These are phyloP conservation scores for Semnornis frantzii DNA, from an alignment of 2,113 vertebrate species.

Conservation along the genomic window DNA sequence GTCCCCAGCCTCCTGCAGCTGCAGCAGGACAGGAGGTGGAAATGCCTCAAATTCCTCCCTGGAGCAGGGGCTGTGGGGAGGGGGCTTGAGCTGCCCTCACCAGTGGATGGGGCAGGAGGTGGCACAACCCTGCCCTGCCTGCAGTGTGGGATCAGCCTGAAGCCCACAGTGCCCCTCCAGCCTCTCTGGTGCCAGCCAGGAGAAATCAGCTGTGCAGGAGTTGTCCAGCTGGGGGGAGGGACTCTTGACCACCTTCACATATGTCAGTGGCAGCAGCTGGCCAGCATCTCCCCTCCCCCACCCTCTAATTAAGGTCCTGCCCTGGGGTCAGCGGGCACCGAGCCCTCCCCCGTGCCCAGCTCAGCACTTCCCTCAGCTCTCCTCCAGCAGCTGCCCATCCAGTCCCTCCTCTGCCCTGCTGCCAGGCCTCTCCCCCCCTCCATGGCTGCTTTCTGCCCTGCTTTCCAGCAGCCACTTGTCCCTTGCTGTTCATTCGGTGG, in stretches of 20 bases:
- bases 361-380: neutral
- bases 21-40: too few relatives aligned
- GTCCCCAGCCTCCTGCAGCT: too few relatives aligned
- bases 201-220: neutral
- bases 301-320: neutral
- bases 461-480: neutral
- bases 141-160: neutral
- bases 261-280: neutral
- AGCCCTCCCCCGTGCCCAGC: neutral
- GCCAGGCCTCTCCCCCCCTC: neutral
- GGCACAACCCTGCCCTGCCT: too few relatives aligned
- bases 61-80: too few relatives aligned
- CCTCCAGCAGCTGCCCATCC: accelerated
- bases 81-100: too few relatives aligned
- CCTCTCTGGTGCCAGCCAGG: neutral
- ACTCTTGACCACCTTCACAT: neutral
- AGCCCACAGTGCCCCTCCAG: neutral
- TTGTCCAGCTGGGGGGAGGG: neutral
- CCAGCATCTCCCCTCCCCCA: neutral
- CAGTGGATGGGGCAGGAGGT: too few relatives aligned
- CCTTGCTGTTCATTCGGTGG: neutral
- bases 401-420: neutral
- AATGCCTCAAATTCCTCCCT: too few relatives aligned
- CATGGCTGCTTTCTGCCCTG: neutral
- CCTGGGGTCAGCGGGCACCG: neutral